A percentile compares a stretch with the other conserved stretches of the same genome.
Evolutionary conservation across 2,888 invertebrate genomes (phyloP).

Genomic region (Drosophila merina): DNA sequence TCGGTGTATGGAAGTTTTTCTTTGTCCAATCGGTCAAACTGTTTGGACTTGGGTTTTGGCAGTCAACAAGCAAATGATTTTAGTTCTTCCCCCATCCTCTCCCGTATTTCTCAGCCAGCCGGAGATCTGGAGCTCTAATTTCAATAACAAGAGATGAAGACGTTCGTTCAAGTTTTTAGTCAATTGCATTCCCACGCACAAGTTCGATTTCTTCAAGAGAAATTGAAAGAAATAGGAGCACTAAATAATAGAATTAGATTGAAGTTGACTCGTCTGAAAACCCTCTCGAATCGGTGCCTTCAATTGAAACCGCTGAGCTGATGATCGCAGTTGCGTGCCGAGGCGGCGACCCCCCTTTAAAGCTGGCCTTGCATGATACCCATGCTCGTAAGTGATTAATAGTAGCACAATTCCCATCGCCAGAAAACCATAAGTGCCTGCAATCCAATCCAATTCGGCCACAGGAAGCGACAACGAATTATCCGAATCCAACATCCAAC

Average conservation of each 20-base stretch:
- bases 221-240: slow-evolving; percentile 11
- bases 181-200: slow-evolving; percentile 60
- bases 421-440: slow-evolving; percentile 26
- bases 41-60: slow-evolving; percentile 56
- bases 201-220: slow-evolving; percentile 67
- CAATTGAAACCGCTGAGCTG: slow-evolving; percentile 56
- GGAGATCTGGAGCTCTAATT: slow-evolving; percentile 38
- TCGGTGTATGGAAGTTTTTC: slow-evolving; percentile 37
- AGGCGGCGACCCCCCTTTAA: slow-evolving; percentile 27
- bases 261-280: slow-evolving; percentile 54
- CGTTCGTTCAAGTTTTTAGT: slow-evolving; percentile 45
- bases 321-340: slow-evolving; percentile 43
- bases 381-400: slow-evolving; percentile 26
- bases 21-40: slow-evolving; percentile 71
- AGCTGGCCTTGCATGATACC: slow-evolving; percentile 25
- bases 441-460: slow-evolving; percentile 42
- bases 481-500: slow-evolving; percentile 53
- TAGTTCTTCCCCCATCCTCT: slow-evolving; percentile 31
- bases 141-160: slow-evolving; percentile 51
- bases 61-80: slow-evolving; percentile 73
- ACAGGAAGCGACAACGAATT: slow-evolving; percentile 64
- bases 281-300: slow-evolving; percentile 66
- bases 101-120: slow-evolving; percentile 14
- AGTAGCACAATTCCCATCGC: slow-evolving; percentile 9
- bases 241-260: slow-evolving; percentile 50